Conservation (phyloP, 2,113 vertebrate genomes). For the Silurus asotus region DNA sequence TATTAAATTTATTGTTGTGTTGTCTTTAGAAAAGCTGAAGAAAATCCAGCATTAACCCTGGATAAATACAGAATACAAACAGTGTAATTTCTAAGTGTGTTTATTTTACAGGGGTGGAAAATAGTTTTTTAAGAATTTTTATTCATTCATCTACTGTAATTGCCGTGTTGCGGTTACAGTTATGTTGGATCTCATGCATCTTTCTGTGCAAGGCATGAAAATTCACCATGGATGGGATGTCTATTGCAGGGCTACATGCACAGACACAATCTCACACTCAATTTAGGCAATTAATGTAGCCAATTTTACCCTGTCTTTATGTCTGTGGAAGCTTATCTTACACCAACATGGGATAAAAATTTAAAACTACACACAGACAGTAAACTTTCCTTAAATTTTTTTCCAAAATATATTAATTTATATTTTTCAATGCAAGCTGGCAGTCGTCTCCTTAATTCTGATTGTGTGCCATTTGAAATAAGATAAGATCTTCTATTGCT, state of each 20-base stretch:
- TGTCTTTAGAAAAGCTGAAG: neutral
- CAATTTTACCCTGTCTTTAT: neutral
- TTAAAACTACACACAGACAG: neutral
- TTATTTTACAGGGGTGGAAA: neutral
- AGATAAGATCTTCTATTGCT: neutral
- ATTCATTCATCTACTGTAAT: neutral
- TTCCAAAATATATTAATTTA: neutral
- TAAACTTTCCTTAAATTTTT: too few species aligned
- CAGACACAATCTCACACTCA: neutral
- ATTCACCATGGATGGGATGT: neutral
- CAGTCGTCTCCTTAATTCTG: neutral
- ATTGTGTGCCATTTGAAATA: neutral
- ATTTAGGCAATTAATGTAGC: neutral
- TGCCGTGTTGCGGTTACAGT: neutral
- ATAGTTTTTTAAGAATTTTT: neutral
- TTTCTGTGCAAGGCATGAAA: neutral
- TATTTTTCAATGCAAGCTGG: neutral
- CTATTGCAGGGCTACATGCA: neutral
- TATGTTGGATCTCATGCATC: neutral
- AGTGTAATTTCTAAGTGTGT: neutral
- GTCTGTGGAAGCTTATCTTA: slow-evolving; percentile 1
- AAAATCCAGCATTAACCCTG: neutral
- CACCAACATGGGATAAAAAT: neutral
- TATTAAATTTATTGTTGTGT: neutral
- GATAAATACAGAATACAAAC: neutral